Percentiles rank a stretch among this genome's conserved stretches.
Evolutionary conservation across 2,888 invertebrate genomes (phyloP).

Genomic region (Drosophila atripex): DNA sequence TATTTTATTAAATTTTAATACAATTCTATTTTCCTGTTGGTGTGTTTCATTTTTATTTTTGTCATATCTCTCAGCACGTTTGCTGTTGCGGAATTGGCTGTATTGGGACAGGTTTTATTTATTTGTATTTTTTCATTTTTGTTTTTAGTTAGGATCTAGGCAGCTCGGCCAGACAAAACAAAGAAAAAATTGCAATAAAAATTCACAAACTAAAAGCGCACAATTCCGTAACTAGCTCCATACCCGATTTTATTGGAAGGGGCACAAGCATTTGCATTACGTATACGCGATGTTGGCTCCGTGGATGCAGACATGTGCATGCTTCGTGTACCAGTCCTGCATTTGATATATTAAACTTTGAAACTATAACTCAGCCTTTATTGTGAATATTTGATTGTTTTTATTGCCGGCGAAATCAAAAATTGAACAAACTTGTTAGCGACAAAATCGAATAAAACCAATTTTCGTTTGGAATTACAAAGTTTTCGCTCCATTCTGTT

Average conservation of each 20-base stretch:
- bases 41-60: background rate
- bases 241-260: conserved; percentile 4
- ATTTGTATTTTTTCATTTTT: conserved; percentile 25
- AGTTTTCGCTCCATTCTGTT: conserved; percentile 13
- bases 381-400: conserved; percentile 66
- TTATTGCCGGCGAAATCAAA: conserved; percentile 51
- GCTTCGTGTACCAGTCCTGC: conserved; percentile 26
- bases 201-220: conserved; percentile 45
- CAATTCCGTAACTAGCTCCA: conserved; percentile 35
- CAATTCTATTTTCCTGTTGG: conserved; percentile 33
- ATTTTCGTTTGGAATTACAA: conserved; percentile 34
- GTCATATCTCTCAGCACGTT: conserved; percentile 2
- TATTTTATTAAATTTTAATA: conserved; percentile 46
- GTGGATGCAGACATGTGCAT: conserved; percentile 27
- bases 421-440: conserved; percentile 52
- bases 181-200: conserved; percentile 40
- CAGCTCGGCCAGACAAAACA: conserved; percentile 34
- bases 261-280: conserved; percentile 48
- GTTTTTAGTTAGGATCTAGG: conserved; percentile 36
- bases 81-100: conserved; percentile 24
- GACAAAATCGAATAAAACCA: conserved; percentile 31
- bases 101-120: conserved; percentile 35
- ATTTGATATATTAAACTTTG: conserved; percentile 67
- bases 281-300: conserved; percentile 50
- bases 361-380: conserved; percentile 70